A percentile compares a stretch with the other conserved stretches of the same genome.
phyloP scores from a whole-genome alignment of 2,113 vertebrate genomes.

The Microtus ochrogaster region DNA sequence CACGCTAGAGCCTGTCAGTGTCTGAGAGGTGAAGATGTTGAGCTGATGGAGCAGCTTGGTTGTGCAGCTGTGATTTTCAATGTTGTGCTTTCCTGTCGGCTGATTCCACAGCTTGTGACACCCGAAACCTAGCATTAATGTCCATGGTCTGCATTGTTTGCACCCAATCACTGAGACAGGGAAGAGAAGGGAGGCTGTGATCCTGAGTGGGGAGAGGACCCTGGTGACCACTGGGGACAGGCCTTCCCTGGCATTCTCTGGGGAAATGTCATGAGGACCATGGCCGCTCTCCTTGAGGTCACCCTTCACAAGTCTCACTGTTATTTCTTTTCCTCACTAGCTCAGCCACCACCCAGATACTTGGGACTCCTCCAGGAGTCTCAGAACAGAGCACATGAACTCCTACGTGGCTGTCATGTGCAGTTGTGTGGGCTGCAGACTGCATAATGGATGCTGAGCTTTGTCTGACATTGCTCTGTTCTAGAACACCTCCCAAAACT shows the following conservation, averaged over 20 bases:
- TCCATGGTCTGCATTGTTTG: neutral
- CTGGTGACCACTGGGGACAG: too few relatives aligned
- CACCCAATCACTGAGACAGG: neutral
- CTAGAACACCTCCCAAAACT: neutral
- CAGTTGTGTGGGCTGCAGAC: neutral
- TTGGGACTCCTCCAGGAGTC: slow-evolving; percentile 3
- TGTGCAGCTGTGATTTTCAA: neutral
- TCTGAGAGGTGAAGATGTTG: neutral
- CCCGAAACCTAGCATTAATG: neutral
- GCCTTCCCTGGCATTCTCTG: neutral
- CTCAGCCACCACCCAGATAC: neutral
- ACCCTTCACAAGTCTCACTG: neutral
- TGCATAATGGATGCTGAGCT: neutral
- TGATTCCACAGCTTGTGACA: neutral
- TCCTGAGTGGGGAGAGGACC: neutral
- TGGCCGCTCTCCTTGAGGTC: neutral
- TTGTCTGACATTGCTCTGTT: neutral
- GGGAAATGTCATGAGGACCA: neutral
- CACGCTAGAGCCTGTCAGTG: neutral
- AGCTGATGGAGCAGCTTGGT: neutral
- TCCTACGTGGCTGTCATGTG: neutral
- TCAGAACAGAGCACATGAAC: slow-evolving; percentile 18
- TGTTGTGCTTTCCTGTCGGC: neutral
- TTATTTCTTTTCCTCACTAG: slow-evolving; percentile 19
- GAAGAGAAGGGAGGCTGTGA: neutral